These are phyloP conservation scores for Dysdera silvatica DNA, from an alignment of 1,140 invertebrate genomes.

Conservation along the genomic window DNA sequence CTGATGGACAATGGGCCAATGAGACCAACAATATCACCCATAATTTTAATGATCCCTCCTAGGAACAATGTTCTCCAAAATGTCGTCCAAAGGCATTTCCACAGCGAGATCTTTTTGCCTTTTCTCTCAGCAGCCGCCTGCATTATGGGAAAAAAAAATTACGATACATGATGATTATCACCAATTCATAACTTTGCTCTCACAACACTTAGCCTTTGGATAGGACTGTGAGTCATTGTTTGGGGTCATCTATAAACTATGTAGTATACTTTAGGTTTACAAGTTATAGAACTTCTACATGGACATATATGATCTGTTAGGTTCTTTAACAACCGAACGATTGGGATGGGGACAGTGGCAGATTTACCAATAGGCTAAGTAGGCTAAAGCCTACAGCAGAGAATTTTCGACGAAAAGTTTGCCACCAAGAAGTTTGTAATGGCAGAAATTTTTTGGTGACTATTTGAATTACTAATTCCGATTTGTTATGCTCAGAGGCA, in stretches of 20 bases:
- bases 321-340: no score
- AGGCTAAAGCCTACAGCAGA: no score
- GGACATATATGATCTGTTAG: neutral
- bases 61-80: constrained; percentile 63
- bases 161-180: constrained; percentile 13
- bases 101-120: constrained; percentile 43
- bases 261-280: neutral
- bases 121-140: constrained; percentile 35
- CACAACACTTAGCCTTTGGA: neutral
- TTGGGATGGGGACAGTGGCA: no score
- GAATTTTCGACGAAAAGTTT: no score
- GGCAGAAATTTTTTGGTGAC: no score
- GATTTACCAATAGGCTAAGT: no score
- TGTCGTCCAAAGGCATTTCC: constrained; percentile 59
- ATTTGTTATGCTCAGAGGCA: no score
- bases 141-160: constrained; percentile 9
- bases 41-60: constrained; percentile 60
- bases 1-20: constrained; percentile 68
- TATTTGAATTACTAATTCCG: no score
- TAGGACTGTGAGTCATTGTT: neutral
- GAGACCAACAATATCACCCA: constrained; percentile 66
- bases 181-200: neutral
- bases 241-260: neutral
- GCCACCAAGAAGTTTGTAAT: no score
- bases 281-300: neutral